These are phyloP conservation scores for Hystrix brachyura DNA, from an alignment of 2,113 vertebrate species.

Conservation along the genomic window DNA sequence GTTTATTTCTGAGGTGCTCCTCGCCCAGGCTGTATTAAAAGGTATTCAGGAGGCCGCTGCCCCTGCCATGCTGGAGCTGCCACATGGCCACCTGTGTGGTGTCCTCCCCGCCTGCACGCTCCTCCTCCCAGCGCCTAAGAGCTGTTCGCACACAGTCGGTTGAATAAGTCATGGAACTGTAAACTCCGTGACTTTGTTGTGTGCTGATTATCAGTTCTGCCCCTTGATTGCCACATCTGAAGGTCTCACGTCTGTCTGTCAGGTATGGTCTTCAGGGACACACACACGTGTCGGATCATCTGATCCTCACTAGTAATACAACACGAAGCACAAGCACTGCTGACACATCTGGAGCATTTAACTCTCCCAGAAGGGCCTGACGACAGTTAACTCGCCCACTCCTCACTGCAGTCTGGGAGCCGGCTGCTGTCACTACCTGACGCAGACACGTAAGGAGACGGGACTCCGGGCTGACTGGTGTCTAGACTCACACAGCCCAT, in stretches of 20 bases:
- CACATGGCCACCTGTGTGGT: no score
- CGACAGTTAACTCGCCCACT: not conserved
- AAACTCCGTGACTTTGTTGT: not conserved
- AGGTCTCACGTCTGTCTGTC: not conserved
- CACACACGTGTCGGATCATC: not conserved
- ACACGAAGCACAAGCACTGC: not conserved
- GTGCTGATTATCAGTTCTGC: not conserved
- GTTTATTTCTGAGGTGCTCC: conserved; percentile 11
- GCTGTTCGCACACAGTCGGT: not conserved
- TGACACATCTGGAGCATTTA: not conserved
- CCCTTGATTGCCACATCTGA: accelerated
- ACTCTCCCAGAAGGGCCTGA: no score
- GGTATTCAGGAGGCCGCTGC: not conserved
- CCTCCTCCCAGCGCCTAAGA: not conserved
- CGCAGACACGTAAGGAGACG: not conserved
- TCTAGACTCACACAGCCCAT: not conserved
- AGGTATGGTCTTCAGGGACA: not conserved
- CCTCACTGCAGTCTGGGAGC: not conserved
- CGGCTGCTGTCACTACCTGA: not conserved
- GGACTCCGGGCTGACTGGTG: not conserved
- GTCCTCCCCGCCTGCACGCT: accelerated
- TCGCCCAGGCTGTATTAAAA: not conserved
- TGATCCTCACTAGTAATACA: not conserved
- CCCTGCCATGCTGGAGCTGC: not conserved
- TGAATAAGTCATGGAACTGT: not conserved